Percentiles rank a stretch among this genome's conserved stretches.
Conservation (phyloP, 2,888 invertebrate species). For the Aporophyla nigra region DNA sequence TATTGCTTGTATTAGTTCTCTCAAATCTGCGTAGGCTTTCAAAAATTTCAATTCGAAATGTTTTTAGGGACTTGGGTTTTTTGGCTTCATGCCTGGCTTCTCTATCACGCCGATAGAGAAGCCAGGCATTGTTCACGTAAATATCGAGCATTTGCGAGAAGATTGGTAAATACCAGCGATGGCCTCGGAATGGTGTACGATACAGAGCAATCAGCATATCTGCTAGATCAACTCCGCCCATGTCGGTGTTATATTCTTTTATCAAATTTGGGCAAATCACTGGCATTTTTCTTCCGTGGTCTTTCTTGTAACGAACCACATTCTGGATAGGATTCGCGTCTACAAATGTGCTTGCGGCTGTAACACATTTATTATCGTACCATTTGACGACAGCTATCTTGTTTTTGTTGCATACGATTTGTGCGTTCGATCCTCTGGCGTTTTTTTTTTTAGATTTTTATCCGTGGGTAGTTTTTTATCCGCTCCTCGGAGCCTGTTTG, state of each 20-base stretch:
- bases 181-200: slow-evolving; percentile 1
- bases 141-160: background rate
- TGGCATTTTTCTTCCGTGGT: background rate
- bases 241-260: background rate
- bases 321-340: background rate
- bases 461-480: background rate
- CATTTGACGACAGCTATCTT: background rate
- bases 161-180: slow-evolving; percentile 5
- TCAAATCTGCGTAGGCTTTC: background rate
- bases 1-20: background rate
- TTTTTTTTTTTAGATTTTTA: background rate
- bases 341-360: background rate
- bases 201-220: slow-evolving; percentile 6
- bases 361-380: background rate
- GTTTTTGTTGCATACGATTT: background rate
- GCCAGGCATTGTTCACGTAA: slow-evolving; percentile 1
- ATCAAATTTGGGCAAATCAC: background rate
- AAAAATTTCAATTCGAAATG: background rate
- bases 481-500: background rate
- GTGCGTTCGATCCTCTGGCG: background rate
- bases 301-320: background rate
- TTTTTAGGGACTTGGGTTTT: background rate
- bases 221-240: background rate
- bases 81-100: background rate
- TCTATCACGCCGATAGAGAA: background rate